Base-by-base conservation (phyloP, 2,797 vertebrate species). In the Pachyuromys duprasi region DNA sequence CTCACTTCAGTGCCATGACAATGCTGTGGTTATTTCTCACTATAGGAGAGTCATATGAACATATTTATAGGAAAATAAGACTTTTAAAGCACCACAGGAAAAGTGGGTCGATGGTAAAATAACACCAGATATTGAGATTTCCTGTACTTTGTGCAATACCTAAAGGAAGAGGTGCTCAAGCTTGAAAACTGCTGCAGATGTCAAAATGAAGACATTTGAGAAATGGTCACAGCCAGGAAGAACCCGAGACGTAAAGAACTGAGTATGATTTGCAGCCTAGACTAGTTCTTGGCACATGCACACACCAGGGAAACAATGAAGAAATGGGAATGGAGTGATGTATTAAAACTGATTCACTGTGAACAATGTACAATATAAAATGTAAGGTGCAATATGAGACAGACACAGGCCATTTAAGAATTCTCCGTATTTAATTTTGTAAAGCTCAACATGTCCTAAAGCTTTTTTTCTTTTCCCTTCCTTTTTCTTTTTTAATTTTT, bases 141-240 rank as follows among this genome's bases (percentile, higher is more conserved):
- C 79, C 18, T 86, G 36, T 74, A 63, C 33, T 84, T 92, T 33
- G 15, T 86, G 80, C 76, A 22, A 76, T 78, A 20, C 33, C 72
- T 60, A 86, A 4, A 75, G 79, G 65, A 90, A 93, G 63, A 94
- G 62, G 26, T 76, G 22, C 83, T 5, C 9, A 26, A 6, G 70
- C 80, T 31, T 88, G n/a, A 78, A 88, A 90, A 63, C 18, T 80
- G n/a, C 60, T 36, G 55, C 62, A 14, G 60, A 57, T 72, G 69
- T 88, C 53, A 39, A 91, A 94, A 89, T 9, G 39, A 86, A 89
- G 17, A 63, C 62, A 60, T 63, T 87, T 95, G 81, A 90, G 67
- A 82, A 84, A 79, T 13, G 57, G 36, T 81, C 57, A 65, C 26
- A 92, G n/a, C 39, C 39, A 57, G 39, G 42, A 63, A n/a, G 42